Evolutionary conservation across 1,140 invertebrate species (phyloP).

Genomic region (Macrobrachium rosenbergii): DNA sequence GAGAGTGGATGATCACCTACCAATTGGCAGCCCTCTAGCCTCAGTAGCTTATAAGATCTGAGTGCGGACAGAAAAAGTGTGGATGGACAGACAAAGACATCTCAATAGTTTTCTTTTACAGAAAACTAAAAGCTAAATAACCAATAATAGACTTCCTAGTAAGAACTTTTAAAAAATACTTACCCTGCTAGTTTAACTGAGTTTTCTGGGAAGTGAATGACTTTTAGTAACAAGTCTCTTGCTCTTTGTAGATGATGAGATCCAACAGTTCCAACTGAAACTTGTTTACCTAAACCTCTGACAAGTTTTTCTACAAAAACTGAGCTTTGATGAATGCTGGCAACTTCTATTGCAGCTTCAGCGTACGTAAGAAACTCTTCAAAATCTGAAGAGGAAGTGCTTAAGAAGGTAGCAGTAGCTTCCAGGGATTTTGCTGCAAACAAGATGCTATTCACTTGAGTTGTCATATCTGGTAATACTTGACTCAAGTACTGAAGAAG

Average conservation of each 20-base stretch:
- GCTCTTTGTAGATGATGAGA: constrained; percentile 4
- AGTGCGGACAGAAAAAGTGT: too few species aligned
- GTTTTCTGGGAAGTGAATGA: constrained; percentile 28
- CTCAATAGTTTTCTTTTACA: too few species aligned
- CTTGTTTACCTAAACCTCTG: constrained; percentile 31
- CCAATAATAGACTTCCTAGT: neutral
- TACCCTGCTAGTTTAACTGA: constrained; percentile 28
- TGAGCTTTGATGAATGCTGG: constrained; percentile 31
- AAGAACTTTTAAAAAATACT: neutral
- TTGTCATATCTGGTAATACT: neutral
- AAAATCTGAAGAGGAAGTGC: constrained; percentile 32
- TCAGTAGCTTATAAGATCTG: too few species aligned
- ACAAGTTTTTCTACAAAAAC: constrained; percentile 44
- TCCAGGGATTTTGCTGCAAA: constrained; percentile 37
- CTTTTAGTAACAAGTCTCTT: constrained; percentile 1
- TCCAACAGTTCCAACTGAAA: neutral
- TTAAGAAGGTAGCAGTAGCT: constrained; percentile 22
- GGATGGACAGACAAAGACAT: too few species aligned
- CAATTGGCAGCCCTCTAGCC: too few species aligned
- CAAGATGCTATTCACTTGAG: constrained; percentile 24
- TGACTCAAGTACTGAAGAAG: constrained; percentile 26
- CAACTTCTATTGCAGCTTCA: constrained; percentile 7
- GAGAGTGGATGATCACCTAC: too few species aligned
- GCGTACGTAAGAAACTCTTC: constrained; percentile 36
- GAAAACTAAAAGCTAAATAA: neutral